A percentile compares a stretch with the other conserved stretches of the same genome.
Evolutionary conservation across 2,888 invertebrate species (phyloP).

Genomic region (Caenorhabditis virilis): DNA sequence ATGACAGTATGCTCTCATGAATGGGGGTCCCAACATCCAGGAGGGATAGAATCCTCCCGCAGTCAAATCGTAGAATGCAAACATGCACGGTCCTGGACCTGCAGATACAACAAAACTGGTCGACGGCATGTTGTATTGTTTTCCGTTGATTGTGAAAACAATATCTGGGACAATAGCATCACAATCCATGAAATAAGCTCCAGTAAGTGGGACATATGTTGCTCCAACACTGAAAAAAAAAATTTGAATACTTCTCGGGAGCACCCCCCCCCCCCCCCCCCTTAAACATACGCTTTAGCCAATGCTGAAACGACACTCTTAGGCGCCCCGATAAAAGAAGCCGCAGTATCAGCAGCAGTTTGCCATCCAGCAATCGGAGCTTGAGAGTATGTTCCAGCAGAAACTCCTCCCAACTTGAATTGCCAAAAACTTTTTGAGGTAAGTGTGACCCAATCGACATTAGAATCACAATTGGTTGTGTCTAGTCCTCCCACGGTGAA

Average conservation of each 20-base stretch:
- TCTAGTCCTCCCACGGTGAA: slow-evolving; percentile 57
- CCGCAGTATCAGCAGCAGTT: slow-evolving; percentile 57
- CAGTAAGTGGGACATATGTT: slow-evolving; percentile 39
- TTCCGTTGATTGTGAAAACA: slow-evolving; percentile 54
- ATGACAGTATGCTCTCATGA: slow-evolving; percentile 52
- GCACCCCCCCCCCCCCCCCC: no score
- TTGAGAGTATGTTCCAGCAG: slow-evolving; percentile 34
- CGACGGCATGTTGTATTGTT: slow-evolving; percentile 44
- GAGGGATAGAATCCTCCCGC: slow-evolving; percentile 52
- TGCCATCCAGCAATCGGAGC: slow-evolving; percentile 38
- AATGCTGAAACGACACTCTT: slow-evolving; percentile 47
- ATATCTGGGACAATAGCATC: slow-evolving; percentile 49
- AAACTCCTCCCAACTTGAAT: slow-evolving; percentile 43
- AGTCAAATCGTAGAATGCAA: slow-evolving; percentile 48
- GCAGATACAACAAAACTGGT: slow-evolving; percentile 48
- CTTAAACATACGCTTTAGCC: slow-evolving; percentile 33
- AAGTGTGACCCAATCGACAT: slow-evolving; percentile 46
- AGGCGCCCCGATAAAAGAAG: slow-evolving; percentile 58
- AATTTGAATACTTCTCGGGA: no score
- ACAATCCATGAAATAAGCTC: slow-evolving; percentile 55
- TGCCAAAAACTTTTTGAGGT: slow-evolving; percentile 55
- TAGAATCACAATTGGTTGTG: slow-evolving; percentile 35
- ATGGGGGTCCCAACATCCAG: slow-evolving; percentile 54
- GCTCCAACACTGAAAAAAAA: slow-evolving; percentile 51
- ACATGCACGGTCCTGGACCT: slow-evolving; percentile 52